A percentile compares a stretch with the other conserved stretches of the same genome.
These are phyloP conservation scores for Aporrectodea caliginosa DNA, from an alignment of 1,140 invertebrate species.

Conservation along the genomic window DNA sequence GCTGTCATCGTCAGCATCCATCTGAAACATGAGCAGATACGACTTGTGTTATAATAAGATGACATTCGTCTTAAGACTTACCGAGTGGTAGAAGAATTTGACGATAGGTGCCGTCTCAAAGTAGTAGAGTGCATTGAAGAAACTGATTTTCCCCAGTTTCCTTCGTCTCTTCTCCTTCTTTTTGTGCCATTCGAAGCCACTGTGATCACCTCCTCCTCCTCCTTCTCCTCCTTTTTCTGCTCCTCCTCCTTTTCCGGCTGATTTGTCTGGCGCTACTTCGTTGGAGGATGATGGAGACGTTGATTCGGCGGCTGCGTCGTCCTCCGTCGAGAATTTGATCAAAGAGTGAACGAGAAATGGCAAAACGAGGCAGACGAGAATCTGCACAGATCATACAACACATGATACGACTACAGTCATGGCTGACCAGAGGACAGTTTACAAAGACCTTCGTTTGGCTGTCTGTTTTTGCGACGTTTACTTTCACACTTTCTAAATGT, in stretches of 20 bases:
- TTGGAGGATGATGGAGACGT: background rate
- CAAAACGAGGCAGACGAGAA: constrained; percentile 12
- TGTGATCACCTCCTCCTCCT: background rate
- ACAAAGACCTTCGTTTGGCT: too few species aligned
- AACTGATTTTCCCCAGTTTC: constrained; percentile 31
- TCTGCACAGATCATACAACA: too few species aligned
- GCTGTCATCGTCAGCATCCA: too few species aligned
- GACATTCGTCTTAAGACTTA: too few species aligned
- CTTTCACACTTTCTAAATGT: too few species aligned
- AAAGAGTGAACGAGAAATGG: constrained; percentile 3
- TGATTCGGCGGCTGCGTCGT: background rate
- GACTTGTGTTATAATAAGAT: too few species aligned
- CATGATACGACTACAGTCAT: too few species aligned
- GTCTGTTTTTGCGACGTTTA: too few species aligned
- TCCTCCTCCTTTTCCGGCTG: background rate
- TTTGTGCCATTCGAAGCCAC: background rate
- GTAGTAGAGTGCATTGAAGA: constrained; percentile 42
- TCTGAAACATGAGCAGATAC: too few species aligned
- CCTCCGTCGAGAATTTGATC: background rate
- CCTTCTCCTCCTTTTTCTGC: background rate
- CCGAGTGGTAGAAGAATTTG: constrained; percentile 36
- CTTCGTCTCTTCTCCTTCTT: background rate
- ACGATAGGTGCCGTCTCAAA: constrained; percentile 46
- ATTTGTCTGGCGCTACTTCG: constrained; percentile 5
- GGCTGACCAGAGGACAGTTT: too few species aligned